Conservation (phyloP, 2,888 invertebrate genomes). For the Thyatira batis region DNA sequence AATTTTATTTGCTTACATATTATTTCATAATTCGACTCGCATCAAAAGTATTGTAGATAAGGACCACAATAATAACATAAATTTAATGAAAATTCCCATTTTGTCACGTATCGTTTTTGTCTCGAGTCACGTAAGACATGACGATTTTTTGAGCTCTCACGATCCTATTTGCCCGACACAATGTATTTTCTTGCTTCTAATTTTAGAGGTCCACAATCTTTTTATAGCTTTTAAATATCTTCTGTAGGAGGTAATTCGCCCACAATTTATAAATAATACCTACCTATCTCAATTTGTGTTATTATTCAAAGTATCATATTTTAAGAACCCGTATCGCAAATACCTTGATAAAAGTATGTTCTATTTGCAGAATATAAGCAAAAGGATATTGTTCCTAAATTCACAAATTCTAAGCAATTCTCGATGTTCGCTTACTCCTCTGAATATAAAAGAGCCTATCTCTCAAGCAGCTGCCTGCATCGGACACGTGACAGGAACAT, state of each 20-base stretch:
- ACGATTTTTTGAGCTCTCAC: neutral
- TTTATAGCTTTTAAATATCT: neutral
- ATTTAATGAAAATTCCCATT: neutral
- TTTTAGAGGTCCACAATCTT: neutral
- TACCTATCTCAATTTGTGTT: neutral
- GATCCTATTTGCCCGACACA: neutral
- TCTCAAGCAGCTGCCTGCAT: conserved; percentile 38
- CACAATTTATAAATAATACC: neutral
- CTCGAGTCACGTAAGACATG: neutral
- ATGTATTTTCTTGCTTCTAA: neutral
- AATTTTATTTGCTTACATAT: too few species aligned
- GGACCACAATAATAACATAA: neutral
- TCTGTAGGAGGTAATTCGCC: too few species aligned
- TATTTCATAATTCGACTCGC: neutral
- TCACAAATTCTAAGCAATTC: conserved; percentile 45
- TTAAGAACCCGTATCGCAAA: neutral
- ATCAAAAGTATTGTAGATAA: neutral
- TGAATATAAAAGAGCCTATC: conserved; percentile 55
- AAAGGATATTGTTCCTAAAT: conserved; percentile 10
- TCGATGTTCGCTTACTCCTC: conserved; percentile 33
- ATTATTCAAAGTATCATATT: neutral
- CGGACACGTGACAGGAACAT: conserved; percentile 43
- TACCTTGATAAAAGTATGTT: neutral
- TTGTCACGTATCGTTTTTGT: neutral
- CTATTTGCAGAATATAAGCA: neutral